phyloP scores from a whole-genome alignment of 2,797 vertebrate genomes.

The Myotis myotis region DNA sequence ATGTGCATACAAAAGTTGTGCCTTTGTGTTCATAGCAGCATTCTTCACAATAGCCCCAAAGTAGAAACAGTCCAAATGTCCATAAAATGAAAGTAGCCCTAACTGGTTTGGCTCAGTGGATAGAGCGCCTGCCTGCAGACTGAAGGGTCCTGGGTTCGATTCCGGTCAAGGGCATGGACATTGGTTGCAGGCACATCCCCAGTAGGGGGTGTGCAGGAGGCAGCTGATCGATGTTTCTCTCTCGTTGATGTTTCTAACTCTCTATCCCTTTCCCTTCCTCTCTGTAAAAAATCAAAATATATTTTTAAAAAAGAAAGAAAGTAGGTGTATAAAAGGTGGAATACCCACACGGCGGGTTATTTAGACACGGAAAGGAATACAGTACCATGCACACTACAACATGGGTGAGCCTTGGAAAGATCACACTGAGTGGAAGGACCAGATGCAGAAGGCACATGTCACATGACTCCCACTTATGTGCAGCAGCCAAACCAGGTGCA shows the following conservation, averaged over 20 bases:
- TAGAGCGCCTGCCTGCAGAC: too few species aligned
- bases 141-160: too few species aligned
- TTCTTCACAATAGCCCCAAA: not conserved
- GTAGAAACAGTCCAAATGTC: not conserved
- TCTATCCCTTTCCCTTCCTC: too few species aligned
- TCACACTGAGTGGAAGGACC: not conserved
- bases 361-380: not conserved
- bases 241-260: too few species aligned
- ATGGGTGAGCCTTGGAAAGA: not conserved
- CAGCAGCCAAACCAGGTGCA: too few species aligned
- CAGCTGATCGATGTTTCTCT: too few species aligned
- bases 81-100: too few species aligned
- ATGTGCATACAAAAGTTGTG: fast-evolving
- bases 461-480: fast-evolving
- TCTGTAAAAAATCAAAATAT: too few species aligned
- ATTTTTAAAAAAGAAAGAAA: not conserved
- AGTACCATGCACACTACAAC: fast-evolving
- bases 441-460: fast-evolving
- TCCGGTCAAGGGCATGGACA: too few species aligned
- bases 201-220: too few species aligned
- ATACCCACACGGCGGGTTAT: fast-evolving
- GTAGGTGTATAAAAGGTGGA: not conserved
- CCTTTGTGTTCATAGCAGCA: fast-evolving
- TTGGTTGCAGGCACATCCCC: too few species aligned
- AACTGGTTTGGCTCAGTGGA: too few species aligned